A percentile compares a stretch with the other conserved stretches of the same genome.
Evolutionary conservation across 1,140 invertebrate genomes (phyloP).

Genomic region (Harlomillsia oculata): DNA sequence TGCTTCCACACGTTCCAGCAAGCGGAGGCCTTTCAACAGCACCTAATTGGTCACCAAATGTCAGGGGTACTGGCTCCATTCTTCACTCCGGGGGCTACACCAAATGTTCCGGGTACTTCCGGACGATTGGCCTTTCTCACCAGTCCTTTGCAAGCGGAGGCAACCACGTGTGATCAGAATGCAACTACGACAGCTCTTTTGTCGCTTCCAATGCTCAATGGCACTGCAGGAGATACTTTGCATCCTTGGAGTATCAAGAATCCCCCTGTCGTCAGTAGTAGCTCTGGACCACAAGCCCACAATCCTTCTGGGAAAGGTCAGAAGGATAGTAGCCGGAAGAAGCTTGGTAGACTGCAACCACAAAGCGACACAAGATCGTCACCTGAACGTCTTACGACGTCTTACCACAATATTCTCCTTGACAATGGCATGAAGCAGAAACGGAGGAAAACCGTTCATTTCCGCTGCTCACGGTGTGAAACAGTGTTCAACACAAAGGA

Average conservation of each 20-base stretch:
- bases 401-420: background rate
- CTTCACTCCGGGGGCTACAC: slow-evolving; percentile 29
- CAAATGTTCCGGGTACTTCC: slow-evolving; percentile 6
- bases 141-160: background rate
- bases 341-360: background rate
- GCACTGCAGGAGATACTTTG: slow-evolving; percentile 14
- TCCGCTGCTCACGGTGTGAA: slow-evolving; percentile 45
- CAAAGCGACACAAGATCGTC: background rate
- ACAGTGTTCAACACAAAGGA: slow-evolving; percentile 41
- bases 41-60: slow-evolving; percentile 51
- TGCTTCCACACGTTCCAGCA: slow-evolving; percentile 50
- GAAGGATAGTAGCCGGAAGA: background rate
- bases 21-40: slow-evolving; percentile 50
- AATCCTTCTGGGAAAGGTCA: slow-evolving; percentile 38
- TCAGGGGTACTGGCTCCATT: slow-evolving; percentile 43
- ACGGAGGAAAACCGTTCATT: slow-evolving; percentile 34
- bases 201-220: slow-evolving; percentile 19
- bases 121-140: background rate
- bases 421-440: slow-evolving; percentile 15
- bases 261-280: background rate
- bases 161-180: background rate
- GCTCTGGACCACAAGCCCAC: slow-evolving; percentile 36
- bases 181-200: background rate
- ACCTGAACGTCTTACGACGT: background rate
- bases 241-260: slow-evolving; percentile 27